A percentile compares a stretch with the other conserved stretches of the same genome.
phyloP scores from a whole-genome alignment of 2,888 invertebrate species.

The Dendrolimus houi region DNA sequence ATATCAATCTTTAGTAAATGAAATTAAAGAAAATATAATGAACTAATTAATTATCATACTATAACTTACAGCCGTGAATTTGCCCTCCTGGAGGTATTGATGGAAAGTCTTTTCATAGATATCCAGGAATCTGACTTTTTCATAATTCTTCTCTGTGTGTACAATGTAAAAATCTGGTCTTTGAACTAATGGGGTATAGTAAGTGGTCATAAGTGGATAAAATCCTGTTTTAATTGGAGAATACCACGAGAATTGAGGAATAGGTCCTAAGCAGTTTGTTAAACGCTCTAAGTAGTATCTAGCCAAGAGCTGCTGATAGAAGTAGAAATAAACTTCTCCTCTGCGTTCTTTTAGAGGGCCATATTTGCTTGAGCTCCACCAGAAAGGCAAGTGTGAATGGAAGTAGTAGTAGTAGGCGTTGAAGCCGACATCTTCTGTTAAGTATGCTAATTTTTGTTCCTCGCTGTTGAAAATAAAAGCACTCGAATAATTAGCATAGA shows the following conservation, averaged over 20 bases:
- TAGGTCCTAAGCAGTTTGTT: slow-evolving; percentile 77
- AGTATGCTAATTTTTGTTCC: slow-evolving; percentile 79
- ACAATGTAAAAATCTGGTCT: slow-evolving; percentile 78
- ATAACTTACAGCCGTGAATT: slow-evolving; percentile 73
- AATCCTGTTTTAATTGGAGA: slow-evolving; percentile 67
- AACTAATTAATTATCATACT: background rate
- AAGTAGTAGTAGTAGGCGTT: slow-evolving; percentile 81
- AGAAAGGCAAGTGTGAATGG: slow-evolving; percentile 79
- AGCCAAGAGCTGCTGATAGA: slow-evolving; percentile 80
- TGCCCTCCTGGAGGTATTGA: slow-evolving; percentile 69
- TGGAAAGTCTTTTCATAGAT: slow-evolving; percentile 74
- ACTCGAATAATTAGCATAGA: slow-evolving; percentile 78
- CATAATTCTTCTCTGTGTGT: slow-evolving; percentile 57
- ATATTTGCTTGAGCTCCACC: slow-evolving; percentile 73
- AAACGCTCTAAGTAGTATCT: slow-evolving; percentile 83
- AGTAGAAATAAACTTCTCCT: slow-evolving; percentile 80
- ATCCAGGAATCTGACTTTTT: slow-evolving; percentile 73
- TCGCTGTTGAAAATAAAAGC: slow-evolving; percentile 63
- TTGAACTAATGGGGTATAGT: slow-evolving; percentile 67
- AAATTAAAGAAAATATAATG: background rate
- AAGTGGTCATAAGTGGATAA: slow-evolving; percentile 28
- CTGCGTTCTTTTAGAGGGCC: slow-evolving; percentile 70
- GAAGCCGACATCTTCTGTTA: slow-evolving; percentile 82
- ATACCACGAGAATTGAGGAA: slow-evolving; percentile 79
- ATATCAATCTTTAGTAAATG: background rate